Percentiles rank a stretch among this genome's conserved stretches.
Conservation (phyloP, 1,140 invertebrate genomes). For the Drosophila setifemur region DNA sequence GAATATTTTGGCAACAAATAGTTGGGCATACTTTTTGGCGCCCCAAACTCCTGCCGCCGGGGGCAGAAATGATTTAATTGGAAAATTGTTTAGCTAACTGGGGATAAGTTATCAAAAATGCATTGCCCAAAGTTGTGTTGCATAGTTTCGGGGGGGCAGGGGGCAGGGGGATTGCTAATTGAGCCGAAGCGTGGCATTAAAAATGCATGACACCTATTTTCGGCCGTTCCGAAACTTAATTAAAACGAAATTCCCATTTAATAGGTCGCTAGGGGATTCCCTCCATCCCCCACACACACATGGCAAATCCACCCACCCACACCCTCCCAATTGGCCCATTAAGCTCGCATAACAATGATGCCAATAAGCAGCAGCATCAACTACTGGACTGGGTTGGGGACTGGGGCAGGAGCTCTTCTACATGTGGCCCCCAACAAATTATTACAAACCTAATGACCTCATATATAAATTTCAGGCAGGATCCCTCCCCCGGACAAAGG, state of each 20-base stretch:
- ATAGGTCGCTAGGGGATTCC: conserved; percentile 49
- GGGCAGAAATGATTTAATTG: conserved; percentile 57
- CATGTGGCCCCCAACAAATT: conserved; percentile 68
- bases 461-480: conserved; percentile 63
- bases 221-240: conserved; percentile 45
- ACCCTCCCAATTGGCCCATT: conserved; percentile 42
- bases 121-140: conserved; percentile 47
- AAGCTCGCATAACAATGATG: conserved; percentile 65
- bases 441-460: conserved; percentile 76
- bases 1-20: conserved; percentile 56
- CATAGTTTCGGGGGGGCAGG: conserved; percentile 26
- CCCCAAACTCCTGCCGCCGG: neutral
- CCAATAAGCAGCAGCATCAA: conserved; percentile 50
- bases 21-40: conserved; percentile 55
- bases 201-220: conserved; percentile 54
- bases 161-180: conserved; percentile 42
- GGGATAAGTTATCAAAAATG: conserved; percentile 51
- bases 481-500: conserved; percentile 32
- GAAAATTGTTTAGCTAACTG: conserved; percentile 63
- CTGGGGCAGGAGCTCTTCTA: conserved; percentile 59
- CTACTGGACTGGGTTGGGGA: too few relatives aligned
- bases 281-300: neutral
- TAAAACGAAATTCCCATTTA: conserved; percentile 49
- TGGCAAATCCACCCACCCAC: neutral
- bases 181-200: conserved; percentile 50